A percentile compares a stretch with the other conserved stretches of the same genome.
phyloP scores from a whole-genome alignment of 1,140 invertebrate genomes.

The Asobara japonica region DNA sequence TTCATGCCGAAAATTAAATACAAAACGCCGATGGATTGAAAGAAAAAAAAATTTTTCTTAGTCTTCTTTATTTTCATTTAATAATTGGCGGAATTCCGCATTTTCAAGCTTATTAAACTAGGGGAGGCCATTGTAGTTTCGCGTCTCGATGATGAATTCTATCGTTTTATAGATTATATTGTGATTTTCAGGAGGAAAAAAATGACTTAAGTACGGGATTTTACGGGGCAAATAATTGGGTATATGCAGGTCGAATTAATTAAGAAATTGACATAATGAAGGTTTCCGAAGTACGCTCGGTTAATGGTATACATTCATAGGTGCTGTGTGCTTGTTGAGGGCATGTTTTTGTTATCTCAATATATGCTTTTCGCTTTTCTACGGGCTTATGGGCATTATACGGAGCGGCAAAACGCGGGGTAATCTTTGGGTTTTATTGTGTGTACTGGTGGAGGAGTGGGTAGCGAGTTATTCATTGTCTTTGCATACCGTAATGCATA shows the following conservation, averaged over 20 bases:
- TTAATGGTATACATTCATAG: not conserved
- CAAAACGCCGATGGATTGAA: not conserved
- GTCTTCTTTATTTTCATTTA: not conserved
- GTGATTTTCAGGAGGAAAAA: too few species aligned
- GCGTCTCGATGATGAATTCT: conserved; percentile 8
- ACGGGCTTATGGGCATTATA: conserved; percentile 2
- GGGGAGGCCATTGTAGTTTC: not conserved
- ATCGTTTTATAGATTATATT: conserved; percentile 10
- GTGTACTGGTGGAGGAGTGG: not conserved
- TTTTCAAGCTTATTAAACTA: not conserved
- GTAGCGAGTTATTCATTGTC: conserved; percentile 19
- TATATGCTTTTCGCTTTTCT: not conserved
- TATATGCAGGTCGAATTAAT: not conserved
- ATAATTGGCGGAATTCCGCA: not conserved
- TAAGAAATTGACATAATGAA: not conserved
- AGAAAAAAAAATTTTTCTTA: not conserved
- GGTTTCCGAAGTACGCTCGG: not conserved
- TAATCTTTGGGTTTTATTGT: conserved; percentile 27
- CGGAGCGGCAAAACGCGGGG: conserved; percentile 8
- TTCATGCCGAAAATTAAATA: not conserved
- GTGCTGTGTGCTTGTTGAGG: not conserved
- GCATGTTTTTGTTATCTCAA: conserved; percentile 18
- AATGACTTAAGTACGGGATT: too few species aligned
- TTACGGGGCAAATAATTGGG: not conserved
- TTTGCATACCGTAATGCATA: conserved; percentile 10